Conservation (phyloP, 2,888 invertebrate genomes). For the Dyspetes luteomarginatus region DNA sequence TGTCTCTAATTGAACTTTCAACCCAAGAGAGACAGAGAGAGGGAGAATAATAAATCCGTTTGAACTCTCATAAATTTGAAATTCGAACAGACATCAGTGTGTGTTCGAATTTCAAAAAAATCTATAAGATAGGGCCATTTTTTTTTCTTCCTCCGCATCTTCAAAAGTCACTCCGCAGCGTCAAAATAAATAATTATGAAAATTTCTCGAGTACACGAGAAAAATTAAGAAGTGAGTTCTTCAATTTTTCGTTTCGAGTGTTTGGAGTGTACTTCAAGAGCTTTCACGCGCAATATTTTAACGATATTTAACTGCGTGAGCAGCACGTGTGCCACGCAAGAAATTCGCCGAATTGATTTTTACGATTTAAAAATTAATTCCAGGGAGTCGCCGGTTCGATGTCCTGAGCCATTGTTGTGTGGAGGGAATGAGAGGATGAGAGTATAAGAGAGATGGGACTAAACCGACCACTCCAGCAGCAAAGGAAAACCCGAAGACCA, state of each 20-base stretch:
- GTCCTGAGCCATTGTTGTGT: slow-evolving; percentile 55
- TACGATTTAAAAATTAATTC: slow-evolving; percentile 65
- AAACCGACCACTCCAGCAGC: slow-evolving; percentile 9
- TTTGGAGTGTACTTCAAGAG: background rate
- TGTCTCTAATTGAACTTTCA: too few relatives aligned
- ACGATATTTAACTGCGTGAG: background rate
- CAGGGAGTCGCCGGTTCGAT: slow-evolving; percentile 49
- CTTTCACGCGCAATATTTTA: background rate
- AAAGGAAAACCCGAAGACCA: slow-evolving; percentile 12
- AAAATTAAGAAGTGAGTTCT: too few relatives aligned
- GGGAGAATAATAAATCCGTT: too few relatives aligned
- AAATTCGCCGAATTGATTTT: slow-evolving; percentile 58
- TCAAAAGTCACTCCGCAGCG: too few relatives aligned
- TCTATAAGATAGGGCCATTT: too few relatives aligned
- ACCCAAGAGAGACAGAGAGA: too few relatives aligned
- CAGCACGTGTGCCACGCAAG: slow-evolving; percentile 8
- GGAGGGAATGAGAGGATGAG: slow-evolving; percentile 5
- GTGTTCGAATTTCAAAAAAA: too few relatives aligned
- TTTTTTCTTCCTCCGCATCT: too few relatives aligned
- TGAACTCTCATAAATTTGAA: too few relatives aligned
- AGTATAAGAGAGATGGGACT: slow-evolving; percentile 26
- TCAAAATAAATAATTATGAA: too few relatives aligned
- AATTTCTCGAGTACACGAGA: too few relatives aligned
- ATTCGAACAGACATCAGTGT: too few relatives aligned
- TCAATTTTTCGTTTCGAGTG: background rate